These are phyloP conservation scores for Leptinotarsa texana DNA, from an alignment of 1,140 invertebrate species.

Conservation along the genomic window DNA sequence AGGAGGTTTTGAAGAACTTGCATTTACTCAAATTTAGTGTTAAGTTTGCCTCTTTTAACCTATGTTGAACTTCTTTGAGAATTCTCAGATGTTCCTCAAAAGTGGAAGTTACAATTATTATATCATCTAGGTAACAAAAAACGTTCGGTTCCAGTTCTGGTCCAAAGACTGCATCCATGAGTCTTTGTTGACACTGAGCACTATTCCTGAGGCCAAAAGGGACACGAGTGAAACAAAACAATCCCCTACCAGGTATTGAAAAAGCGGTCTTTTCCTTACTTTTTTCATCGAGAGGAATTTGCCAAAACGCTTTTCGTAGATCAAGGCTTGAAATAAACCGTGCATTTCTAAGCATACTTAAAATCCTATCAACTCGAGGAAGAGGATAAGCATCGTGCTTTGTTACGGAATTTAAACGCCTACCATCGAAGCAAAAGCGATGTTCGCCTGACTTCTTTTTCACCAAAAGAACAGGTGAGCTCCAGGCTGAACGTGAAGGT, in stretches of 20 bases:
- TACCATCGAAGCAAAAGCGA: slow-evolving; percentile 7
- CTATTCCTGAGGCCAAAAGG: slow-evolving; percentile 10
- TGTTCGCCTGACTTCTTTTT: slow-evolving; percentile 24
- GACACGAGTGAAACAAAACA: slow-evolving; percentile 48
- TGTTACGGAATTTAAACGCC: slow-evolving; percentile 7
- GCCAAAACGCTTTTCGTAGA: neutral
- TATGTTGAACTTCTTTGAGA: neutral
- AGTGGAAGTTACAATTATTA: slow-evolving; percentile 36
- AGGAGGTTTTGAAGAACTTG: slow-evolving; percentile 13
- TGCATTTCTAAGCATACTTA: slow-evolving; percentile 14
- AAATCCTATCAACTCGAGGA: slow-evolving; percentile 9
- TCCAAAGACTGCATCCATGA: neutral
- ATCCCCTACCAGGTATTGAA: slow-evolving; percentile 22
- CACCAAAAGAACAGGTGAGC: slow-evolving; percentile 30
- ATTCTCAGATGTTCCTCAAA: neutral
- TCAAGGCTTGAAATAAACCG: slow-evolving; percentile 7
- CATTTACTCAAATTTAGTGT: slow-evolving; percentile 32
- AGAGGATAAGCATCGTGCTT: slow-evolving; percentile 12
- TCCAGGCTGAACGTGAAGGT: slow-evolving; percentile 32
- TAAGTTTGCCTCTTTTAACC: neutral
- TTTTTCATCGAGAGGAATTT: slow-evolving; percentile 26
- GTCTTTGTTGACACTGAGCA: slow-evolving; percentile 8
- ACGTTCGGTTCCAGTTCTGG: neutral
- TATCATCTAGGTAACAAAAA: neutral
- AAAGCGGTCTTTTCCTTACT: slow-evolving; percentile 53